Conservation (phyloP, 2,797 vertebrate species). For the Remorina albescens region DNA sequence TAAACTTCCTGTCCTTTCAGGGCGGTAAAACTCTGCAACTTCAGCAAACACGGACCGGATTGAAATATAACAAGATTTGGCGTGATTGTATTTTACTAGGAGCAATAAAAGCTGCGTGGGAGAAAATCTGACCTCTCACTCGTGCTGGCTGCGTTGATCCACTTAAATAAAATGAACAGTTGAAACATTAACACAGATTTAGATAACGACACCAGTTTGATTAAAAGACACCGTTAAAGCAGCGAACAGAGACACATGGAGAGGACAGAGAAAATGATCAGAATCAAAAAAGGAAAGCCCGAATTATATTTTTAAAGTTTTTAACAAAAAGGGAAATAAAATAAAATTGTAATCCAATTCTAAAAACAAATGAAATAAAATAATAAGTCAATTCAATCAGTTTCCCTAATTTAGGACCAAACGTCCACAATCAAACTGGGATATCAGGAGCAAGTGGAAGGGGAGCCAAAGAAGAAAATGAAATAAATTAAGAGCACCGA, state of each 20-base stretch:
- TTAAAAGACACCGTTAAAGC: conserved; percentile 12
- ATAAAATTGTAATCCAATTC: neutral
- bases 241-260: conserved; percentile 11
- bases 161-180: neutral
- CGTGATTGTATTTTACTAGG: conserved; percentile 4
- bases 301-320: too few species aligned
- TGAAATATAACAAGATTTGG: neutral
- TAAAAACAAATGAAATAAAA: too few species aligned
- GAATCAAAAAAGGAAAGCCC: too few species aligned
- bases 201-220: conserved; percentile 16
- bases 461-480: neutral
- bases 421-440: neutral
- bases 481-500: neutral
- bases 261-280: too few species aligned
- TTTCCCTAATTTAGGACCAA: neutral
- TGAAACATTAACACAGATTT: conserved; percentile 1
- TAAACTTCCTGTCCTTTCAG: too few species aligned
- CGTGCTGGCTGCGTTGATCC: neutral
- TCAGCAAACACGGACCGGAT: neutral
- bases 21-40: too few species aligned
- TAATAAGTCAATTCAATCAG: neutral
- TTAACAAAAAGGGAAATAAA: neutral
- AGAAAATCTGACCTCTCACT: neutral
- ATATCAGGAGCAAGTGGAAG: neutral
- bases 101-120: neutral